phyloP scores from a whole-genome alignment of 2,113 vertebrate species.

The Dasyurus viverrinus region DNA sequence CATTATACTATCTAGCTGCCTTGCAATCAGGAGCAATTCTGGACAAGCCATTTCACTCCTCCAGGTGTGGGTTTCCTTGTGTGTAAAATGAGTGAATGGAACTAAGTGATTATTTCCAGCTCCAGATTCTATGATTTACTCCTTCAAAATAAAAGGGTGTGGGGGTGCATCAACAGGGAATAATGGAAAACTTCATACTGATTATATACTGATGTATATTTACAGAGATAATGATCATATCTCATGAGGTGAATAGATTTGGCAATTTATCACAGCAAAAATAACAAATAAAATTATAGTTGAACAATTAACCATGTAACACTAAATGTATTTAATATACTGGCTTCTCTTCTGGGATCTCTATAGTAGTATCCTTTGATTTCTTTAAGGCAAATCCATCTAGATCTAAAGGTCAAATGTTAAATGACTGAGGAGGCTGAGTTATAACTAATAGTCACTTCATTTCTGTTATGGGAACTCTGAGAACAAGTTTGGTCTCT shows the following conservation, averaged over 20 bases:
- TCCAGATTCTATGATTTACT: background rate
- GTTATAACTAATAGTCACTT: slow-evolving; percentile 64
- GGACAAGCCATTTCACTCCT: background rate
- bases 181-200: background rate
- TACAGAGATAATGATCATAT: background rate
- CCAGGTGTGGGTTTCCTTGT: background rate
- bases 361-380: slow-evolving; percentile 2
- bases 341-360: background rate
- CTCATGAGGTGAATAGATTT: background rate
- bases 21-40: background rate
- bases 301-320: background rate
- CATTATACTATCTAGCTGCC: background rate
- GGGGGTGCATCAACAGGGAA: background rate
- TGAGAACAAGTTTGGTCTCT: slow-evolving; percentile 63
- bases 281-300: slow-evolving; percentile 6
- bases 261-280: background rate
- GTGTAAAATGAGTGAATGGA: background rate
- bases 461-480: slow-evolving; percentile 62
- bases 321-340: slow-evolving; percentile 20
- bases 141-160: background rate
- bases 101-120: background rate
- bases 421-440: slow-evolving; percentile 57
- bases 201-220: background rate
- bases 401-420: slow-evolving; percentile 64
- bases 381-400: slow-evolving; percentile 55